Evolutionary conservation across 2,797 vertebrate species (phyloP).

Genomic region (Sebastes aleutianus): DNA sequence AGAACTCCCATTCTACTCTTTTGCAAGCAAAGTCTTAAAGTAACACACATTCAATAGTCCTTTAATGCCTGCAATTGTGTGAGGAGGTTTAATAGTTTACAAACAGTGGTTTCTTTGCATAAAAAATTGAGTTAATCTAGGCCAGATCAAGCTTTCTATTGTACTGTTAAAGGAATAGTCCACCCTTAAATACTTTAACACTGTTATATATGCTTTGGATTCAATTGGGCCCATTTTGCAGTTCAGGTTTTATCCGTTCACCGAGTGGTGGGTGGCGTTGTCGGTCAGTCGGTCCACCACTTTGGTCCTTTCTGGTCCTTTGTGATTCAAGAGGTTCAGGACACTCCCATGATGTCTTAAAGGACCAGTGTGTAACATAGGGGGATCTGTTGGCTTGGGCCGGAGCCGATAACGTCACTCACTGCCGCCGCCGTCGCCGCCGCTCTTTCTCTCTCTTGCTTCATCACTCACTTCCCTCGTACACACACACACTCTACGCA

Average conservation of each 20-base stretch:
- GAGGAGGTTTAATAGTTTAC: neutral
- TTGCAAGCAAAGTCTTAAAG: slow-evolving; percentile 29
- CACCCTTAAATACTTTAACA: slow-evolving; percentile 24
- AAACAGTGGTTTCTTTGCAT: slow-evolving; percentile 15
- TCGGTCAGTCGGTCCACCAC: neutral
- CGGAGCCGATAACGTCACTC: too few relatives aligned
- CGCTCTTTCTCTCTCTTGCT: too few relatives aligned
- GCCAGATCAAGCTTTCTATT: slow-evolving; percentile 3
- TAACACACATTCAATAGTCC: slow-evolving; percentile 1
- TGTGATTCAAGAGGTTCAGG: too few relatives aligned
- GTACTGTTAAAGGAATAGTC: slow-evolving; percentile 3
- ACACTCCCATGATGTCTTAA: too few relatives aligned
- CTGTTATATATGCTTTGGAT: neutral
- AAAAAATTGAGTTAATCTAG: neutral
- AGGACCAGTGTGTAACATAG: too few relatives aligned
- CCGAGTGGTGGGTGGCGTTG: too few relatives aligned
- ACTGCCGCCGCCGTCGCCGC: too few relatives aligned
- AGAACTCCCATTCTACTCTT: neutral
- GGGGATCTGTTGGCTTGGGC: too few relatives aligned
- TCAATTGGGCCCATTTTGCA: neutral
- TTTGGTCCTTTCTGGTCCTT: neutral
- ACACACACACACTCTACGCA: too few relatives aligned
- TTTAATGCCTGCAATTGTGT: slow-evolving; percentile 17
- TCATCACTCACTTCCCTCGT: too few relatives aligned
- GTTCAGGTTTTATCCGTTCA: neutral